Evolutionary conservation across 2,113 vertebrate genomes (phyloP).

Genomic region (Cromileptes altivelis): DNA sequence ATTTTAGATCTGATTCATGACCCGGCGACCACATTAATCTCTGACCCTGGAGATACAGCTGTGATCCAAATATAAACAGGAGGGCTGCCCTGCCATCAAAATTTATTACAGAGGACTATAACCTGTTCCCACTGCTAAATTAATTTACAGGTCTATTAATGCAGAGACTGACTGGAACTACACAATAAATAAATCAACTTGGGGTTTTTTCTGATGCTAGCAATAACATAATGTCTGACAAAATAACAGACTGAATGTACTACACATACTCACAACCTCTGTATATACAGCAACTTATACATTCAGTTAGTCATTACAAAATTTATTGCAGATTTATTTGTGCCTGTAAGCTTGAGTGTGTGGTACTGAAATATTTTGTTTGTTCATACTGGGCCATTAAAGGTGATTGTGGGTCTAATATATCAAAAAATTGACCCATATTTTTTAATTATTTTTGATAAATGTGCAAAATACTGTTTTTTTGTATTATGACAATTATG

Average conservation of each 20-base stretch:
- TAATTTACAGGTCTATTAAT: conserved; percentile 18
- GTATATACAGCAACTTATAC: not conserved
- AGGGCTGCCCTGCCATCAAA: not conserved
- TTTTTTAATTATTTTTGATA: not conserved
- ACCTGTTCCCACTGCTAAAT: conserved; percentile 21
- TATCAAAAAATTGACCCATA: not conserved
- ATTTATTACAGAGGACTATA: conserved; percentile 15
- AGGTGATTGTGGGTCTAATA: not conserved
- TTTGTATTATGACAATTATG: not conserved
- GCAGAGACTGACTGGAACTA: not conserved
- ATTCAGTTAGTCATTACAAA: not conserved
- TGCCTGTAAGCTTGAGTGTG: too few species aligned
- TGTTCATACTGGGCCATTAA: not conserved
- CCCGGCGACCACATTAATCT: conserved; percentile 43
- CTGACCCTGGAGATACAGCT: conserved; percentile 49
- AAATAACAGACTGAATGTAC: not conserved
- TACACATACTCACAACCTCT: not conserved
- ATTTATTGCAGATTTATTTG: too few species aligned
- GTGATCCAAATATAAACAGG: conserved; percentile 39
- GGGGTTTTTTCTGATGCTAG: not conserved
- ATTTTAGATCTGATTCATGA: conserved; percentile 47
- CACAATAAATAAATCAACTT: not conserved
- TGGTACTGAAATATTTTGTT: not conserved
- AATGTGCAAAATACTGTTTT: not conserved
- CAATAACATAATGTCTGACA: not conserved